These are phyloP conservation scores for Branchipolynoe longqiensis DNA, from an alignment of 2,888 invertebrate genomes.

Conservation along the genomic window DNA sequence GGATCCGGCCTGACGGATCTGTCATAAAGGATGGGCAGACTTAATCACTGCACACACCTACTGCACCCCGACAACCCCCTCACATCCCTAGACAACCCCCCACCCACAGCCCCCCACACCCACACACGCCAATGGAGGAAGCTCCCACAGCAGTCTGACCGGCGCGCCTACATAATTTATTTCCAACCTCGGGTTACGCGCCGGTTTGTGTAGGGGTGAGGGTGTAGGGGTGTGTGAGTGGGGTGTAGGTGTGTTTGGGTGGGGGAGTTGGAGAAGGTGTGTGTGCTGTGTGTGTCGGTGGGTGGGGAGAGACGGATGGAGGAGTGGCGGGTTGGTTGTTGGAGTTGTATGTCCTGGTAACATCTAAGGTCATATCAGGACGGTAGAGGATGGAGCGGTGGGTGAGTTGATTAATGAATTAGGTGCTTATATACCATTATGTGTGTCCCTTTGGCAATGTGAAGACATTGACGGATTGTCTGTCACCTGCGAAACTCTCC, in stretches of 20 bases:
- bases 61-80: neutral
- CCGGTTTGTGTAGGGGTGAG: neutral
- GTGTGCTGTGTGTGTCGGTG: neutral
- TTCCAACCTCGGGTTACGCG: constrained; percentile 1
- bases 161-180: constrained; percentile 20
- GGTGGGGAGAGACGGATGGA: neutral
- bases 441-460: neutral
- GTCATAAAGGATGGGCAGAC: constrained; percentile 11
- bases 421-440: neutral
- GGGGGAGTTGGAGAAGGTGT: neutral
- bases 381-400: no score
- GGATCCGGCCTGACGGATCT: constrained; percentile 31
- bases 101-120: neutral
- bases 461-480: no score
- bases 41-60: constrained; percentile 27
- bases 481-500: no score
- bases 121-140: neutral
- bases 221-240: neutral
- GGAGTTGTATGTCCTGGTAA: no score
- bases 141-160: neutral
- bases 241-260: neutral
- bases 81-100: neutral
- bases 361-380: no score
- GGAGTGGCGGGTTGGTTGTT: neutral
- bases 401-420: no score